Evolutionary conservation across 1,140 invertebrate species (phyloP), one percentile per base, ranked within the genome.

Genomic region (Bombus vancouverensis): DNA sequence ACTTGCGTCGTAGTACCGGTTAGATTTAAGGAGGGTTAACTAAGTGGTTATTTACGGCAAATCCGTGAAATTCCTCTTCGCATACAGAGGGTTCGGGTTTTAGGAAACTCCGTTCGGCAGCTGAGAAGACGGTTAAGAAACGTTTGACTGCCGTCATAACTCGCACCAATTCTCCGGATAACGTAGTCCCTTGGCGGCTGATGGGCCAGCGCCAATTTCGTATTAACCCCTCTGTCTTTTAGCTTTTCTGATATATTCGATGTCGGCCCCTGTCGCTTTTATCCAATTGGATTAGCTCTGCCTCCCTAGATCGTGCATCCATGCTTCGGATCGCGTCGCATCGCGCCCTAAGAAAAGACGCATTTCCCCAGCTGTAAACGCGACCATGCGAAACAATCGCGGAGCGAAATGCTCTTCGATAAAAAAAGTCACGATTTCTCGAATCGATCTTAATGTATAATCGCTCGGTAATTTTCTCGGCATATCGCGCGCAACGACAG

Each of bases 31-130:
- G 83, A 65, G 76, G 83, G 76, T 74, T 81, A 85, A 85, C 70
- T 73, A 81, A 81, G 59, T 44, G 84, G 79, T 85, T 81, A 85
- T 81, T 85, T 85, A 89, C 79, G 81, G 32, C 59, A 76, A 89
- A 70, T 87, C 53, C 53, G 59, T 78, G 84, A 81, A 81, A 75
- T 71, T 75, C 57, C 32, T 85, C 57, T 72, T 65, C 37, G 32
- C 34, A 32, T 15, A 62, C 37, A n/a, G 44, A 74, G 62, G 66
- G 18, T 34, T 6, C 42, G 37, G 42, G 13, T 44, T 15, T 15
- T 47, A 37, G 57, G 73, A 72, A 83, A 86, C 86, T 88, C 74
- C 39, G 37, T 66, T 86, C 34, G 59, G 59, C 59, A 62, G 28
- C 59, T 62, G n/a, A 6, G 8, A 28, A n/a, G 59, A n/a, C 42